Percentiles rank a stretch among this genome's conserved stretches.
phyloP scores from a whole-genome alignment of 2,113 vertebrate genomes.

The Ameiurus melas region DNA sequence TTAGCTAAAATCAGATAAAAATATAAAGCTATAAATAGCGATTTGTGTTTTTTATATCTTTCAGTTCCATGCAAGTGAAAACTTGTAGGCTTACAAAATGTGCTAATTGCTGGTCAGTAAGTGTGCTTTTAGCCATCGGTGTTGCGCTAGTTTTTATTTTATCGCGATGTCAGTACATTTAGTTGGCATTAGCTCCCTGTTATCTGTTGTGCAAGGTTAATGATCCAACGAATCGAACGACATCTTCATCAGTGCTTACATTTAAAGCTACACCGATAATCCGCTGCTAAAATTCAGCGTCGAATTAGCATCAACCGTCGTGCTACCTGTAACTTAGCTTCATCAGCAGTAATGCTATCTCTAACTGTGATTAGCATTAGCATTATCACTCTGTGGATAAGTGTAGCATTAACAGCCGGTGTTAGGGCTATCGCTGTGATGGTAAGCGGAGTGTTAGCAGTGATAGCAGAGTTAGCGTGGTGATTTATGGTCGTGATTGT shows the following conservation, averaged over 20 bases:
- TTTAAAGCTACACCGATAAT: background rate
- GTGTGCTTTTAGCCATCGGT: background rate
- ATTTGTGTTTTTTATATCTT: background rate
- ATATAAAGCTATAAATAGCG: background rate
- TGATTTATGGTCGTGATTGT: conserved; percentile 43
- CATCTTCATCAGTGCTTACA: background rate
- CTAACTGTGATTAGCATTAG: background rate
- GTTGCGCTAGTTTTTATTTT: background rate
- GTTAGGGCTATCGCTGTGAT: background rate
- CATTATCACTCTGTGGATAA: background rate
- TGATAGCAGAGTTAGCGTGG: background rate
- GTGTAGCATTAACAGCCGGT: background rate
- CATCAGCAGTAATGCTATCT: background rate
- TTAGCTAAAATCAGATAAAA: background rate
- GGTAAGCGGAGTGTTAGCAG: conserved; percentile 24
- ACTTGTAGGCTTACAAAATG: no score
- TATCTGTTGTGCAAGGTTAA: background rate
- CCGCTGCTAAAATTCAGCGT: background rate
- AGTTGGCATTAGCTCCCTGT: background rate
- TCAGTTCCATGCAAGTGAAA: background rate
- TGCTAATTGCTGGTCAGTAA: background rate
- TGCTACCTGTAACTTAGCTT: background rate
- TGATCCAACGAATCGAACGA: background rate
- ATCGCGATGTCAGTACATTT: no score
- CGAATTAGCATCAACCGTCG: background rate